Evolutionary conservation across 2,888 invertebrate species (phyloP).

Genomic region (Physocephala rufipes): DNA sequence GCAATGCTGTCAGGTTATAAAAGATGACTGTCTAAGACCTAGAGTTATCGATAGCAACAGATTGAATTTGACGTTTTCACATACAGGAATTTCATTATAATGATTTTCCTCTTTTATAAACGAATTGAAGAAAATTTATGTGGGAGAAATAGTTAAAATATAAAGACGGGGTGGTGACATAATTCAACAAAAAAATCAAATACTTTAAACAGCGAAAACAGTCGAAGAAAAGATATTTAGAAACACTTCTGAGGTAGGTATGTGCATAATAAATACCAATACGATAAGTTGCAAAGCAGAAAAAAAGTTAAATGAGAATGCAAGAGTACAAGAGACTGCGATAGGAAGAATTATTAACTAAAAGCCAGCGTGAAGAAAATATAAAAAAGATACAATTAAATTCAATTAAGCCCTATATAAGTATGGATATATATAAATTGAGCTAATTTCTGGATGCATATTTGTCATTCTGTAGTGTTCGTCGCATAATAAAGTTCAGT

Average conservation of each 20-base stretch:
- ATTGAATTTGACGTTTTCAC: conserved; percentile 40
- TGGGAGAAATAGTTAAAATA: conserved; percentile 36
- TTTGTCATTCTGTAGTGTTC: conserved; percentile 29
- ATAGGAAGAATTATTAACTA: conserved; percentile 36
- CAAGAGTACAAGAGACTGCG: conserved; percentile 41
- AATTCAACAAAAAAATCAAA: conserved; percentile 35
- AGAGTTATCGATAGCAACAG: conserved; percentile 9
- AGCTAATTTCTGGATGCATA: conserved; percentile 51
- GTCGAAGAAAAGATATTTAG: conserved; percentile 36
- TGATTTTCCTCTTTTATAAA: conserved; percentile 44
- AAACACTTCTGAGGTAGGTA: conserved; percentile 43
- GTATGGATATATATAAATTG: conserved; percentile 39
- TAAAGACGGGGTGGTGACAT: conserved; percentile 21
- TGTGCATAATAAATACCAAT: conserved; percentile 34
- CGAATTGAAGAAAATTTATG: conserved; percentile 44
- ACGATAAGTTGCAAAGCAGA: conserved; percentile 30
- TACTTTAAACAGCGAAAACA: conserved; percentile 19
- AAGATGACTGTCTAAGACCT: too few species aligned
- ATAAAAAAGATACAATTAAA: conserved; percentile 54
- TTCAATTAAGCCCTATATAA: conserved; percentile 55
- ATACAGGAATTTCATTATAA: conserved; percentile 43
- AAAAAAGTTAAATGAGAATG: conserved; percentile 37
- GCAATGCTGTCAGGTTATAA: too few species aligned
- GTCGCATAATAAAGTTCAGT: conserved; percentile 8
- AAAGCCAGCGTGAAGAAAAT: conserved; percentile 39